Evolutionary conservation across 2,888 invertebrate species (phyloP).

Genomic region (Masnerella sp.): DNA sequence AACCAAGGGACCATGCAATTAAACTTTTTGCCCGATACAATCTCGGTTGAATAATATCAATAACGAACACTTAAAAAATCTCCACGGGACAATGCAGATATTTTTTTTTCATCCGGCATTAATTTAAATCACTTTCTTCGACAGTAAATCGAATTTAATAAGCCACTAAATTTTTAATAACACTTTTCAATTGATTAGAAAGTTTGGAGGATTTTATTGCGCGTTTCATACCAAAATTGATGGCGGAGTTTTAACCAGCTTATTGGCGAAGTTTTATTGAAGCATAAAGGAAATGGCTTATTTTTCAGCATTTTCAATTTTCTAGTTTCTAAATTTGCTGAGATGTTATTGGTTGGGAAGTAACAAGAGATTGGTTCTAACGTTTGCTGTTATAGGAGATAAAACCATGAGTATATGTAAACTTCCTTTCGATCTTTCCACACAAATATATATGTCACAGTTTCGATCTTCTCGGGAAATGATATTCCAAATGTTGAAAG

Average conservation of each 20-base stretch:
- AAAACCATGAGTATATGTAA: constrained; percentile 4
- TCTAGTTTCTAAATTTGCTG: constrained; percentile 13
- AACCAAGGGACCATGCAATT: background rate
- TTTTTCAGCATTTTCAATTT: background rate
- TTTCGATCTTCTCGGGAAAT: background rate
- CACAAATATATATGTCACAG: background rate
- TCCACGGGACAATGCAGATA: too few relatives aligned
- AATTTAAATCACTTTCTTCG: constrained; percentile 3
- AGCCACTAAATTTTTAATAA: constrained; percentile 6
- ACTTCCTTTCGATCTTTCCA: constrained; percentile 5
- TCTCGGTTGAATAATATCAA: background rate
- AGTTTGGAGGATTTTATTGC: background rate
- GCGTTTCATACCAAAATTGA: background rate
- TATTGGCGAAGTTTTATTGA: background rate
- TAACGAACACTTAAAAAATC: too few relatives aligned
- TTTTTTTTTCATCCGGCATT: too few relatives aligned
- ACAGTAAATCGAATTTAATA: constrained; percentile 4
- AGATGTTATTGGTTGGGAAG: too few relatives aligned
- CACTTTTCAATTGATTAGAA: background rate
- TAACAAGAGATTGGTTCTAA: background rate
- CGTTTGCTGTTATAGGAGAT: constrained; percentile 10
- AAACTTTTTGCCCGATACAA: background rate
- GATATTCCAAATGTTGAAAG: too few relatives aligned
- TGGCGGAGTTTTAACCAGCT: background rate
- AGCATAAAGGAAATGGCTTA: background rate